Evolutionary conservation across 2,113 vertebrate species (phyloP).

Genomic region (Psettodes erumei): DNA sequence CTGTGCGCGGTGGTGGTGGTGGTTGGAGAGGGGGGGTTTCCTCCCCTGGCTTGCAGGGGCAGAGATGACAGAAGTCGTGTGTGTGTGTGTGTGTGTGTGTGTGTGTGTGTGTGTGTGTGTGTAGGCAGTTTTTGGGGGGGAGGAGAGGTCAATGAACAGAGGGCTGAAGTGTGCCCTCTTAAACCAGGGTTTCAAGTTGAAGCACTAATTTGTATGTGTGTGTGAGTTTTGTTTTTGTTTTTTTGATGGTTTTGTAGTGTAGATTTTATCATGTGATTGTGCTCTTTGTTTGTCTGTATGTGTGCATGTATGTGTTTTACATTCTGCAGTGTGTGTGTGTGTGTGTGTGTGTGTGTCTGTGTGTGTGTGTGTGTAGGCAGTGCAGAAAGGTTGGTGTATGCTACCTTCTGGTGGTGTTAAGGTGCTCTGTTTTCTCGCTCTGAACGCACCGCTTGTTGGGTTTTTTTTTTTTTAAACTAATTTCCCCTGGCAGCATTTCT

Average conservation of each 20-base stretch:
- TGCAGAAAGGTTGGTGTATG: slow-evolving; percentile 69
- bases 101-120: slow-evolving; percentile 37
- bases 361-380: neutral
- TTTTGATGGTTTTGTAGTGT: slow-evolving; percentile 11
- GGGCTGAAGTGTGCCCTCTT: slow-evolving; percentile 47
- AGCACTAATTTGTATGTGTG: slow-evolving; percentile 29
- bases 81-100: slow-evolving; percentile 39
- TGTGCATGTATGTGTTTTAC: slow-evolving; percentile 40
- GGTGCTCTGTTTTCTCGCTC: slow-evolving; percentile 69
- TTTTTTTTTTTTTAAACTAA: slow-evolving; percentile 74
- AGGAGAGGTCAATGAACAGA: slow-evolving; percentile 42
- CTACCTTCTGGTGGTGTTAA: slow-evolving; percentile 57
- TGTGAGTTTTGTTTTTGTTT: slow-evolving; percentile 10
- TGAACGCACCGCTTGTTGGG: slow-evolving; percentile 80
- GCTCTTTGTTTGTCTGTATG: neutral
- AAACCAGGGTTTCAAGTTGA: slow-evolving; percentile 26
- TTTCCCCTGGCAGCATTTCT: slow-evolving; percentile 77
- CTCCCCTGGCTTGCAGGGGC: slow-evolving; percentile 33
- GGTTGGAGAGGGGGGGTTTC: slow-evolving; percentile 20
- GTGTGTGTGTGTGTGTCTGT: neutral
- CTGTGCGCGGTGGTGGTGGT: neutral
- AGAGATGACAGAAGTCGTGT: slow-evolving; percentile 32
- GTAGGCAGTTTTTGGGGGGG: neutral
- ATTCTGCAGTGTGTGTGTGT: slow-evolving; percentile 18
- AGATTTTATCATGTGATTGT: neutral